Evolutionary conservation across 23 tunicate species (phyloP).

Genomic region (Oikopleura dioica): DNA sequence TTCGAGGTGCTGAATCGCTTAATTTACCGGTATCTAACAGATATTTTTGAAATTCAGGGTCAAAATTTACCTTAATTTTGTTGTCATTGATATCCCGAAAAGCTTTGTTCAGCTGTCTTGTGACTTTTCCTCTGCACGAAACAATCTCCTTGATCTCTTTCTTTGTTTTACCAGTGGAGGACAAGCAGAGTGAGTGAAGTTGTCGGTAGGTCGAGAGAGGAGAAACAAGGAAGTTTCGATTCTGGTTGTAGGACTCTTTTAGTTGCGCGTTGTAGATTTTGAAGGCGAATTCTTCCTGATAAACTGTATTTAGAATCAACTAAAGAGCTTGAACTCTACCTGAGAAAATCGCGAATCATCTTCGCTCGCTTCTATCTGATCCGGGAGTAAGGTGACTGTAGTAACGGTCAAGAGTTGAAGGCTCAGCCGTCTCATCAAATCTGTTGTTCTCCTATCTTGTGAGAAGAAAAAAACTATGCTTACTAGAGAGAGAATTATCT

Average conservation of each 20-base stretch:
- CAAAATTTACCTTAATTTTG: not conserved
- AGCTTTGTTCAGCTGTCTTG: not conserved
- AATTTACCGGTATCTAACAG: not conserved
- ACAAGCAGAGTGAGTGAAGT: not conserved
- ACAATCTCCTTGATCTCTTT: not conserved
- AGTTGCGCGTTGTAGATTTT: conserved; percentile 10
- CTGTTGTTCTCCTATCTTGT: too few relatives aligned
- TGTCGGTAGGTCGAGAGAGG: not conserved
- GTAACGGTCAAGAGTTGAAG: too few relatives aligned
- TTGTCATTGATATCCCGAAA: not conserved
- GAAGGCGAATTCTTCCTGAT: not conserved
- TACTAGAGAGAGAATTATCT: too few relatives aligned
- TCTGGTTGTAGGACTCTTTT: not conserved
- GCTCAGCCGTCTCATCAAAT: too few relatives aligned
- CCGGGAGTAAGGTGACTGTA: too few relatives aligned
- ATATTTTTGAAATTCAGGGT: not conserved
- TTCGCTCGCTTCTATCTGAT: too few relatives aligned
- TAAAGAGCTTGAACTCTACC: too few relatives aligned
- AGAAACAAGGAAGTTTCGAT: not conserved
- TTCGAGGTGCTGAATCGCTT: not conserved
- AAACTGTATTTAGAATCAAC: too few relatives aligned
- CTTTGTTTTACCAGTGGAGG: not conserved
- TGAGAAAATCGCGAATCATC: too few relatives aligned
- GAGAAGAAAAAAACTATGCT: too few relatives aligned
- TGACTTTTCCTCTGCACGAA: not conserved